phyloP scores from a whole-genome alignment of 2,113 vertebrate genomes.

The Cheilinus undulatus region DNA sequence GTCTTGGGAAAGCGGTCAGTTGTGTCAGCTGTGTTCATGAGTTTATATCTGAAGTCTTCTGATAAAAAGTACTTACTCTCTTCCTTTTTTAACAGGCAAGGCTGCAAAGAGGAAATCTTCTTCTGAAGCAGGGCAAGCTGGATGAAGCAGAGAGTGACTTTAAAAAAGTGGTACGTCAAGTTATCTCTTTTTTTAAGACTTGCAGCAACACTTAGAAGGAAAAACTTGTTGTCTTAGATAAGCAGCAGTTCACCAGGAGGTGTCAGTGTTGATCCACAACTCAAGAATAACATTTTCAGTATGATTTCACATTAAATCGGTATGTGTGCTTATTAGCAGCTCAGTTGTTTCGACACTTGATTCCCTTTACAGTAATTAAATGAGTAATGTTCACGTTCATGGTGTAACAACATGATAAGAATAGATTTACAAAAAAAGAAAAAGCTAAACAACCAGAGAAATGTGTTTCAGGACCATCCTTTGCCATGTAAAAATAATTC shows the following conservation, averaged over 20 bases:
- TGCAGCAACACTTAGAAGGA: neutral
- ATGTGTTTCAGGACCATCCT: too few species aligned
- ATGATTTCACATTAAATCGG: too few species aligned
- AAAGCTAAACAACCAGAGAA: too few species aligned
- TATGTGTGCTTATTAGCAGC: too few species aligned
- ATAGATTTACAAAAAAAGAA: too few species aligned
- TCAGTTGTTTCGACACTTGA: too few species aligned
- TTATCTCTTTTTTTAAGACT: neutral
- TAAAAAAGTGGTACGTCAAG: constrained; percentile 91
- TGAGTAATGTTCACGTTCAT: too few species aligned
- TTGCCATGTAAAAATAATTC: too few species aligned
- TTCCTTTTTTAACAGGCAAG: constrained; percentile 84
- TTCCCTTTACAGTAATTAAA: too few species aligned
- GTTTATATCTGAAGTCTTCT: constrained; percentile 1
- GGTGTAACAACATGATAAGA: too few species aligned
- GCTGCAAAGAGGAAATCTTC: constrained; percentile 93
- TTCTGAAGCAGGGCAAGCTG: constrained; percentile 95
- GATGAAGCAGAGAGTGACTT: constrained; percentile 97
- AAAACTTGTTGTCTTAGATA: neutral
- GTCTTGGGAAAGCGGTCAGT: constrained; percentile 25
- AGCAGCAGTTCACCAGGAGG: constrained; percentile 54
- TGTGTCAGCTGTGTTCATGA: constrained; percentile 35
- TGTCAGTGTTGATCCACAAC: constrained; percentile 64
- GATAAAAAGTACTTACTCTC: neutral
- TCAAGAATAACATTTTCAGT: neutral